Percentiles rank a stretch among this genome's conserved stretches.
Conservation (phyloP, 2,113 vertebrate genomes). For the Alces alces region DNA sequence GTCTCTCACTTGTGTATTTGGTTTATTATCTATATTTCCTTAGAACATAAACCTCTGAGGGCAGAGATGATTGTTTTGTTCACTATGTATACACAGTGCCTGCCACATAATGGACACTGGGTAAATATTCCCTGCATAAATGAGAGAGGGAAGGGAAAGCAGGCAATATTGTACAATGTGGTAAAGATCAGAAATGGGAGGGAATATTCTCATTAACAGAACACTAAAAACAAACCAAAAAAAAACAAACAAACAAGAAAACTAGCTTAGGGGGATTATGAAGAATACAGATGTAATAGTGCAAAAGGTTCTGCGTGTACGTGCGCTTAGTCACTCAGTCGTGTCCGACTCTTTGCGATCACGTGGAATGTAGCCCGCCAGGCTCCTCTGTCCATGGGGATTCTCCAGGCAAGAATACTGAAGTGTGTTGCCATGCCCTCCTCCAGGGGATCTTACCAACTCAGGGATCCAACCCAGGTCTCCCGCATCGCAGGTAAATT, state of each 20-base stretch:
- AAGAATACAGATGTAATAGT: background rate
- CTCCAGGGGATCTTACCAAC: background rate
- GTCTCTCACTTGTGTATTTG: background rate
- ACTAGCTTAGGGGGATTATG: background rate
- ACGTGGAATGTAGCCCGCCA: background rate
- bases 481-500: background rate
- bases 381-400: background rate
- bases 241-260: background rate
- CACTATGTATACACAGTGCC: background rate
- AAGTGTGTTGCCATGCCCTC: background rate
- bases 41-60: background rate
- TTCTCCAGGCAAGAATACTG: background rate
- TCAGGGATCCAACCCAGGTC: background rate
- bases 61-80: background rate
- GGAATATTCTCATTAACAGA: background rate
- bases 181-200: background rate
- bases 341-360: background rate
- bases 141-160: background rate
- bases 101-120: background rate
- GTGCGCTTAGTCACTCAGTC: background rate
- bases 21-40: background rate
- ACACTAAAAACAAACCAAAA: background rate
- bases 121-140: background rate
- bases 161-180: background rate
- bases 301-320: background rate